Evolutionary conservation across 2,113 vertebrate species (phyloP), one percentile per base, ranked within the genome.

Genomic region (Labrus mixtus): DNA sequence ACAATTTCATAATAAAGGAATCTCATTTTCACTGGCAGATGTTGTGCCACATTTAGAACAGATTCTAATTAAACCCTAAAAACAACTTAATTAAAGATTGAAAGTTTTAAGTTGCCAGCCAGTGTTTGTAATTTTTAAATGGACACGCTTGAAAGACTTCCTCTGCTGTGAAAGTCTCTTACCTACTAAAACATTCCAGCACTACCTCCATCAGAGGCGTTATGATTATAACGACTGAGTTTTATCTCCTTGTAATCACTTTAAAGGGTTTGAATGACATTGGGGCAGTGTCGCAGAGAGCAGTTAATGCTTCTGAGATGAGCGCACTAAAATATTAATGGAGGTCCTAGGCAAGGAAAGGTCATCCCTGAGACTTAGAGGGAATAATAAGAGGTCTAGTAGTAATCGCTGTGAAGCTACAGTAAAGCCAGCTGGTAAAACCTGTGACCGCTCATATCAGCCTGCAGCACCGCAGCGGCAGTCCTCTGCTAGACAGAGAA

Each of bases 321-420:
- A 87, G 82, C 58, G 1, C 78, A 73, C 56, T 87, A 76, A 91
- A 93, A 93, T 92, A 89, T 92, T 90, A 92, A 93, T 92, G 66
- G 66, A 68, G 76, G 80, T 82, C 68, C 67, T 76, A 62, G 87
- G 83, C 68, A 74, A 76, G 66, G 76, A 90, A 90, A 93, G 86
- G 90, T 91, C 87, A 91, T 76, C 39, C 25, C 66, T 82, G 68
- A 75, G 73, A 83, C 86, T 79, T 19, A 36, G 45, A 50, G 56
- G 80, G 87, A 91, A 91, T 92, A 84, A 73, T 85, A 85, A 90
- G 48, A 66, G 19, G 64, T 45, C 53, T 57, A 41, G 63, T 55
- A 65, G 29, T 59, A 74, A 76, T 45, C n/a, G 15, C 50, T 53
- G 46, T 81, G 19, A 73, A 77, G 64, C 58, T 64, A 29, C 33